phyloP scores from a whole-genome alignment of 2,888 invertebrate species.

The Icerya purchasi region DNA sequence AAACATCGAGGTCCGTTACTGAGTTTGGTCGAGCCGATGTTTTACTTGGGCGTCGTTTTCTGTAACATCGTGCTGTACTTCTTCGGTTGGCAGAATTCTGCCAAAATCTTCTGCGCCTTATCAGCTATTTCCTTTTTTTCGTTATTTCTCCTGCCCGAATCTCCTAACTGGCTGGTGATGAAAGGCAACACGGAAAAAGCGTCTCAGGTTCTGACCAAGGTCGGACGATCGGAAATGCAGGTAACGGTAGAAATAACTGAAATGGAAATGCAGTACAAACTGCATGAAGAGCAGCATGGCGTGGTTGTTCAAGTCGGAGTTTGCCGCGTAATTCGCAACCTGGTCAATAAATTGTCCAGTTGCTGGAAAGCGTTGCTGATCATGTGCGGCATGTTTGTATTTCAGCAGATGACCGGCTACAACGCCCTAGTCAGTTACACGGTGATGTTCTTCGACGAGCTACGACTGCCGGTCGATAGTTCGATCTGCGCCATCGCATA shows the following conservation, averaged over 20 bases:
- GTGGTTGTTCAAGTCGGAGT: background rate
- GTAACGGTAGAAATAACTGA: background rate
- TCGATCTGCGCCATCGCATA: background rate
- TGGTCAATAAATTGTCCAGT: background rate
- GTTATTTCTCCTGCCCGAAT: background rate
- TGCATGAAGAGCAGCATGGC: background rate
- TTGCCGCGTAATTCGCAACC: too few species aligned
- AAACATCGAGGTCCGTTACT: background rate
- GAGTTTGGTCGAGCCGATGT: background rate
- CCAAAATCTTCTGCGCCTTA: background rate
- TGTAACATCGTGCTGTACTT: background rate
- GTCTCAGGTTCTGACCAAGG: background rate
- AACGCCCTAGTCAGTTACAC: conserved; percentile 1
- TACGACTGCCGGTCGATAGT: conserved; percentile 2
- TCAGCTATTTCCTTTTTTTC: background rate
- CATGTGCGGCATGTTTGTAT: background rate
- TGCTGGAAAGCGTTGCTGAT: conserved; percentile 3
- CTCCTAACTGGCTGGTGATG: background rate
- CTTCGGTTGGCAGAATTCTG: background rate
- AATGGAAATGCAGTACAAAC: background rate
- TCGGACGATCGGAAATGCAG: background rate
- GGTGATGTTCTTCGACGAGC: background rate
- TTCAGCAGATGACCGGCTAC: background rate
- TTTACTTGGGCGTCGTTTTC: background rate
- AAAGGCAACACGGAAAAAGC: background rate